Conservation (phyloP, 2,113 vertebrate species). For the Camelus dromedarius region DNA sequence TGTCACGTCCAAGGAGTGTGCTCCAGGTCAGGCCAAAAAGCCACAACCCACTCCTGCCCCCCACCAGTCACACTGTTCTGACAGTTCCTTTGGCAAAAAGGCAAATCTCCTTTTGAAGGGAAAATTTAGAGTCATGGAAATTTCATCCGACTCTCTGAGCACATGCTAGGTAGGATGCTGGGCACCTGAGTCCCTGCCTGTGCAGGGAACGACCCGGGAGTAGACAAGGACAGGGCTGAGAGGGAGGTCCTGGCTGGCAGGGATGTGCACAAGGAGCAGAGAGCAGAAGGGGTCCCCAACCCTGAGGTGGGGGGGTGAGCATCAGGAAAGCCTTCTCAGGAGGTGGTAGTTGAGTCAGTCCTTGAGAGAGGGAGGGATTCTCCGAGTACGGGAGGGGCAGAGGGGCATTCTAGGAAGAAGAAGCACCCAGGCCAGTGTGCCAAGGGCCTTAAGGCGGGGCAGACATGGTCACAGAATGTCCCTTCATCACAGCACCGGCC, state of each 20-base stretch:
- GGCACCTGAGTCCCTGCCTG: rapidly evolving
- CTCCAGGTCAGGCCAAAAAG: neutral
- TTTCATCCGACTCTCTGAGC: neutral
- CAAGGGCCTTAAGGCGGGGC: rapidly evolving
- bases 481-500: neutral
- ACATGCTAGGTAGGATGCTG: neutral
- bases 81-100: neutral
- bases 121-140: neutral
- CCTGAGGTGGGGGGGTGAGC: neutral
- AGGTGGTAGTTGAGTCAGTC: neutral
- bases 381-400: rapidly evolving
- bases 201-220: neutral
- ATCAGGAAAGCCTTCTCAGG: neutral
- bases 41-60: neutral
- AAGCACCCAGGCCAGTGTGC: neutral
- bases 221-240: neutral
- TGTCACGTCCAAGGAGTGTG: neutral
- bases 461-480: rapidly evolving
- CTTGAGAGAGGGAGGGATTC: neutral
- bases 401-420: neutral
- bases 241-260: neutral
- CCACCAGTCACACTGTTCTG: neutral
- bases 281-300: neutral
- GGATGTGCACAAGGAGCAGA: neutral
- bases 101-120: neutral